Conservation (phyloP, 2,113 vertebrate genomes). For the Urocolius indicus region DNA sequence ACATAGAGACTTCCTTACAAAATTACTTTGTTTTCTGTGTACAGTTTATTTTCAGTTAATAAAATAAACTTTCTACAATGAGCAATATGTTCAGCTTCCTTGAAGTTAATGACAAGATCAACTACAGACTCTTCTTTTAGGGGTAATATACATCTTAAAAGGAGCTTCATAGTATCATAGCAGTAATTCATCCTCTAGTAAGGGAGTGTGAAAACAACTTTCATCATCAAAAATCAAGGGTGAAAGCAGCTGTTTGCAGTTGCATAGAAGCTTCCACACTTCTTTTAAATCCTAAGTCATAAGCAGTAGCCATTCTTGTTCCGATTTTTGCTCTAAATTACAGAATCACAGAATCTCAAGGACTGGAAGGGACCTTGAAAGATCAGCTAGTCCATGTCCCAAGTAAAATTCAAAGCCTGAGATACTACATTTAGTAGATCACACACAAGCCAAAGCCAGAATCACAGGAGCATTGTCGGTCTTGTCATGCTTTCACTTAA, state of each 20-base stretch:
- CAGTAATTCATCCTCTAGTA: neutral
- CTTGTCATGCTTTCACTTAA: neutral
- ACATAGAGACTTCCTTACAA: neutral
- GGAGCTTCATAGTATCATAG: neutral
- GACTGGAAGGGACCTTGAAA: too few relatives aligned
- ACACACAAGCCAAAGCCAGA: neutral
- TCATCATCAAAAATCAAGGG: neutral
- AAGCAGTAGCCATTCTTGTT: neutral
- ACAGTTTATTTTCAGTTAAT: neutral
- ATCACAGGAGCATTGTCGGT: neutral
- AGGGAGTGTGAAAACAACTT: neutral
- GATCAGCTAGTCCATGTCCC: neutral
- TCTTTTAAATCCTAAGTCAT: neutral
- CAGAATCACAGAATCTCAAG: too few relatives aligned
- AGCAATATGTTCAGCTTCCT: neutral
- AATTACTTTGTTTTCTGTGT: neutral
- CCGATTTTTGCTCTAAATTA: neutral
- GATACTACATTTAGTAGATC: neutral
- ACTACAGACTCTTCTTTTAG: neutral
- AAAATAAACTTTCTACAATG: neutral
- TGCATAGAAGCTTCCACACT: neutral
- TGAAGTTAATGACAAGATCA: neutral
- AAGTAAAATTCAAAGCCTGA: neutral
- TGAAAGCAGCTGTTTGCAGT: neutral
- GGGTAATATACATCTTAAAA: neutral